Base-by-base conservation (phyloP, 2,888 invertebrate genomes). In the Eucriotettix oculatus region DNA sequence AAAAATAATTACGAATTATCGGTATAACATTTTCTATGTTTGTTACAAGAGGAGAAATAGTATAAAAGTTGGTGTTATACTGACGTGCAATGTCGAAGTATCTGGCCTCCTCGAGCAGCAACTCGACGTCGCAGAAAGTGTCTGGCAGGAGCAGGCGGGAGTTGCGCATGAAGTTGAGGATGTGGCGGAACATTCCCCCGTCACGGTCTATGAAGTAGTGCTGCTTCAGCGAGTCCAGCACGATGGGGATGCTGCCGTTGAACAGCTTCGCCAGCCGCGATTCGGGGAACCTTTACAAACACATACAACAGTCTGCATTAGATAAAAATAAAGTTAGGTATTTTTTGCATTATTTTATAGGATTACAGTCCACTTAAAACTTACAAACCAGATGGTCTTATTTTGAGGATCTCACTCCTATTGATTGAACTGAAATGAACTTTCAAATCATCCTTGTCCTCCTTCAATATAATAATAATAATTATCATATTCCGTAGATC, bases 191-290 rank as follows among this genome's bases (percentile, higher is more conserved):
- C 88, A 96, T 92, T 66, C 89, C 90, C 5, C 98, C 97, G 72
- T 99, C 98, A 57, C 98, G 82, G 77, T 99, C 98, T 69, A 99
- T 95, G 78, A 98, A 99, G 75, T 98, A 98, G 73, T 99, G 96
- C 72, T 97, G 97, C 75, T 97, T 97, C 66, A 97, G 76, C 9
- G 91, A 92, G 73, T 97, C 97, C 73, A 97, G 76, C 16, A 97
- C 94, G 66, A 97, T 95, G 7, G 97, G 96, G 68, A 96, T 91
- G 67, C 85, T 87, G 44, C 97, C 97, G 72, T 93, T 94, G 76
- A 97, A 97, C 73, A 97, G 82, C 76, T 89, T 89, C 14, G 91
- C 93, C 67, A 97, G 79, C 67, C 87, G 83, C 2, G 96, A 96
- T 59, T 96, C 92, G 0, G 95, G 90, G 73, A 87, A 95, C 73